Evolutionary conservation across 2,797 vertebrate genomes (phyloP), one percentile per base, ranked within the genome.

Genomic region (Alcedo quadribrachys): DNA sequence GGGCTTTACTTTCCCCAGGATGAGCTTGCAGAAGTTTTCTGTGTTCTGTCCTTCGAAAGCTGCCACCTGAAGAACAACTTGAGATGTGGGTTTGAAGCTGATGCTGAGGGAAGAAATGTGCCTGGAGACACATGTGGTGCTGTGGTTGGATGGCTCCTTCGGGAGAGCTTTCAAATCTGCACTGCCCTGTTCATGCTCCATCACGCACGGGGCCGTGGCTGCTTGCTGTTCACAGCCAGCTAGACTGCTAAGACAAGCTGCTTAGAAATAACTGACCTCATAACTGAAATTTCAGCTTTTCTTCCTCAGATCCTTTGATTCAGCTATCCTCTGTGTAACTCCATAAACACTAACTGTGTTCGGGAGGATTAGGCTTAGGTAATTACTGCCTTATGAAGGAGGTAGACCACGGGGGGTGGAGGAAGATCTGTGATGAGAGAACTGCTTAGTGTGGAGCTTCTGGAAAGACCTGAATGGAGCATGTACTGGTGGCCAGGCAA

Each of bases 121-220:
- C 1, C 0, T 1, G 8, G 28, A 15, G 27, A 17, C 1, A 0
- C 0, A 0, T 69, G 32, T 2, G 4, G 18, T n/a, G 19, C 30
- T 77, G 12, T 27, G 24, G 8, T 58, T 30, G n/a, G 24, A 40
- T 71, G 4, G 0, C 17, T 76, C 35, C 25, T 75, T 45, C 12
- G 51, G 37, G 42, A 40, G 1, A 6, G 12, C 4, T 65, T 14
- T 12, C 8, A 19, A 60, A 22, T 68, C 18, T 35, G 70, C 67
- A 9, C 24, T 62, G 11, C 58, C 35, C 11, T 0, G 0, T 53
- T 70, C 20, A 2, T 13, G 10, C 9, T 53, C 32, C 6, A 57
- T 57, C n/a, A 4, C 4, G 5, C 21, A 11, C 32, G 15, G 54
- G 11, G 11, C 35, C 4, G 0, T 10, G 27, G 30, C 50, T 48